These are phyloP conservation scores for Sisor rabdophorus DNA, from an alignment of 2,113 vertebrate species.

Conservation along the genomic window DNA sequence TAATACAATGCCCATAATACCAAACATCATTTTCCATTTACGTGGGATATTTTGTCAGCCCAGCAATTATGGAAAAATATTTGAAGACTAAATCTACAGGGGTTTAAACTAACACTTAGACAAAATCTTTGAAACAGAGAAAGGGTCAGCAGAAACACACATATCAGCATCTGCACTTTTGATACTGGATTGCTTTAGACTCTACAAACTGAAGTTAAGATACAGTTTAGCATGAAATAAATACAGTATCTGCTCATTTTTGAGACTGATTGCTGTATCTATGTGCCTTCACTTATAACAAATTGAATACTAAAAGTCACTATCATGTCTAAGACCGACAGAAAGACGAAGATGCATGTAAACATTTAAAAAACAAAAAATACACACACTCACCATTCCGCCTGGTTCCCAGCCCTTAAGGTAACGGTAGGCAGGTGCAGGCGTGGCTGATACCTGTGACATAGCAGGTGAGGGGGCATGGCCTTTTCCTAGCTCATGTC, in stretches of 20 bases:
- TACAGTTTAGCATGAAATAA: too few relatives aligned
- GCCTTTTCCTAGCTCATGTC: conserved; percentile 95
- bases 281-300: too few relatives aligned
- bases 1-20: not conserved
- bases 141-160: too few relatives aligned
- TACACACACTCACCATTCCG: conserved; percentile 64
- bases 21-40: not conserved
- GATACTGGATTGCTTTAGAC: too few relatives aligned
- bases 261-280: too few relatives aligned
- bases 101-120: too few relatives aligned
- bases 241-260: too few relatives aligned
- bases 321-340: not conserved
- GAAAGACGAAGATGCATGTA: not conserved
- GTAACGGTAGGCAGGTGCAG: conserved; percentile 67
- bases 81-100: too few relatives aligned
- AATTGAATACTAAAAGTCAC: too few relatives aligned
- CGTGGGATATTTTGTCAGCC: not conserved
- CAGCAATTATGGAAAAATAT: not conserved
- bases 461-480: conserved; percentile 87
- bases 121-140: too few relatives aligned
- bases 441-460: conserved; percentile 85
- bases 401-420: conserved; percentile 72
- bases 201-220: too few relatives aligned
- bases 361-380: not conserved
- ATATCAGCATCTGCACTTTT: too few relatives aligned